Evolutionary conservation across 2,888 invertebrate genomes (phyloP), one percentile per base, ranked within the genome.

Genomic region (Acleris holmiana): DNA sequence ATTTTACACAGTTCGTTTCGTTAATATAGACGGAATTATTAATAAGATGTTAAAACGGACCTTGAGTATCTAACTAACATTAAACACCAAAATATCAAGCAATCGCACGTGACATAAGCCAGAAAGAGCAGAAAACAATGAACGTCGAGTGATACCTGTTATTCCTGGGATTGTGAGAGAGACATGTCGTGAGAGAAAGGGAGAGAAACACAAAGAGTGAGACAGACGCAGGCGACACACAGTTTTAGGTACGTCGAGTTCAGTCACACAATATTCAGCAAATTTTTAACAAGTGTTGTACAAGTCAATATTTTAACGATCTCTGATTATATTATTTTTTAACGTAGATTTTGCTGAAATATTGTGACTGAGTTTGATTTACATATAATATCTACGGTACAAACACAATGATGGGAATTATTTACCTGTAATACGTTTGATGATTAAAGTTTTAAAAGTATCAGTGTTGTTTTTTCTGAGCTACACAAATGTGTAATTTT

Each of bases 201-300:
- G 90, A 91, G 82, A 92, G 91, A 92, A 91, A 92, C 89, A 92
- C 86, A 91, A 85, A 90, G 79, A 86, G 89, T 90, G 89, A 92
- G 89, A 91, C 86, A 90, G 85, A 91, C 78, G 88, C 92, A 91
- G 89, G 89, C 91, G 76, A 88, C 89, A 89, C 83, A 86, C 80
- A 76, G 64, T 62, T 63, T 66, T 60, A 69, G 67, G 67, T 70
- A 71, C 69, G 69, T 60, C 65, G 67, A 67, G 60, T 50, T 65
- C 65, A 60, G 65, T 15, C 19, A 35, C 17, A 58, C 17, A 10
- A 49, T 60, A 65, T 59, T 58, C 21, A 55, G 55, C 65, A 60
- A 64, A 46, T 44, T 15, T 41, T 41, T n/a, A 15, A n/a, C 15
- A 5, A 41, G 44, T n/a, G 4, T 44, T 44, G n/a, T 17, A 44